Evolutionary conservation across 1,140 invertebrate species (phyloP).

Genomic region (Nixonia krombeini): DNA sequence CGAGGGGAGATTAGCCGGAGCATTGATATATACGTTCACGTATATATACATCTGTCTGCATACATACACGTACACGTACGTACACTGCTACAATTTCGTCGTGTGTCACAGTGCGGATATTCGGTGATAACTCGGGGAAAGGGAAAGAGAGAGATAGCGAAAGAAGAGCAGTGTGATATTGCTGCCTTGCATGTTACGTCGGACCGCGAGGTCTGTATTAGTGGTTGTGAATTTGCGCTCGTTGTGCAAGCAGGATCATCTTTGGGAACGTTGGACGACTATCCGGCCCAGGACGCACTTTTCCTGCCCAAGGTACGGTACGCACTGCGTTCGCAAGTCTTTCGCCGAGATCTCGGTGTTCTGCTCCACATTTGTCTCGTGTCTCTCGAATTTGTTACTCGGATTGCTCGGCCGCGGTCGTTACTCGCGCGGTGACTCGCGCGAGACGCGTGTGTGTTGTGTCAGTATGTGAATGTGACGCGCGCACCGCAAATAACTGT

Average conservation of each 20-base stretch:
- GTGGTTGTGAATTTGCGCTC: constrained; percentile 43
- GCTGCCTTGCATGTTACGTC: constrained; percentile 47
- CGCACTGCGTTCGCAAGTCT: too few species aligned
- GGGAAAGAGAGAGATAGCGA: constrained; percentile 20
- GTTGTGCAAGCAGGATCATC: constrained; percentile 39
- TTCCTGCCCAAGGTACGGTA: constrained; percentile 35
- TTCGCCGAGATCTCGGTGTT: not conserved
- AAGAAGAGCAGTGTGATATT: constrained; percentile 30
- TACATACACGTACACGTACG: constrained; percentile 9
- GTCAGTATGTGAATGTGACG: too few species aligned
- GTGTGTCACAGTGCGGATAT: constrained; percentile 39
- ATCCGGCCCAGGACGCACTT: constrained; percentile 21
- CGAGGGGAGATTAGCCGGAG: too few species aligned
- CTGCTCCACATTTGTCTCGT: too few species aligned
- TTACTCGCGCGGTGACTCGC: too few species aligned
- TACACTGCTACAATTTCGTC: constrained; percentile 19
- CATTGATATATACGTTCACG: constrained; percentile 3
- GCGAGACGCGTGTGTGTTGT: not conserved
- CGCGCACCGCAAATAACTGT: too few species aligned
- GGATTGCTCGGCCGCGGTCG: too few species aligned
- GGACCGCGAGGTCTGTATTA: constrained; percentile 26
- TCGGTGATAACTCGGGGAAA: constrained; percentile 38
- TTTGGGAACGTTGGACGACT: constrained; percentile 21
- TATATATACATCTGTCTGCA: constrained; percentile 19
- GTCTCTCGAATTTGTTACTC: too few species aligned